Base-by-base conservation (phyloP, 2,797 vertebrate genomes). In the Micromesistius poutassou region DNA sequence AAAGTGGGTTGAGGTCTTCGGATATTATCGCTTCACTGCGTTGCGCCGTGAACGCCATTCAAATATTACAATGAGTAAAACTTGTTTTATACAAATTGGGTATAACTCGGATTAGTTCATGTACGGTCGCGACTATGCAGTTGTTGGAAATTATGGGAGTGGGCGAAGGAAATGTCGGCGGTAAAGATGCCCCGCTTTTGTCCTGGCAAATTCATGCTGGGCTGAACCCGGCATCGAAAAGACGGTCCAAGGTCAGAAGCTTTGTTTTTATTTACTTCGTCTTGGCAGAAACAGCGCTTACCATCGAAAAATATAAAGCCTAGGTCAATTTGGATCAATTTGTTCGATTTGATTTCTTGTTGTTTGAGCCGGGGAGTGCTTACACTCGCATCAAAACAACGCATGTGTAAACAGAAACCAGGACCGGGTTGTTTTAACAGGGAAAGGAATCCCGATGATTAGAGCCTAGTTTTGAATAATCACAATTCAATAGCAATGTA, bases 241-340 rank as follows among this genome's bases (percentile, higher is more conserved):
- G 85, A 84, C 86, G 83, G 82, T 82, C 89, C 88, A 91, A 91
- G 91, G 91, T 93, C 92, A 91, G 84, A 28, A 30, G 82, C 77
- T 40, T 12, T 2, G 77, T 35, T 50, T 72, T 62, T 14, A n/a
- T 19, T 38, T 19, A 31, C 12, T 6, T 73, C 30, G 30, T 1
- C n/a, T 25, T 71, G 30, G 28, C 50, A 28, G 16, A 70, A 33
- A 33, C 19, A 74, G n/a, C 4, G 14, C 28, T 62, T 12, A 68
- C 25, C 38, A 3, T 35, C 25, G n/a, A 40, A 66, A 68, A 73
- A 25, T 0, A 42, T 35, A 12, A 40, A 2, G 30, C 9, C 16
- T 36, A 19, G 13, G 28, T 28, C 25, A 22, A 22, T 68, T n/a
- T 71, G 10, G 28, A 4, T 70, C 19, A n/a, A 70, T 5, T 30